Conservation (phyloP, 2,888 invertebrate species). For the Drosophila diplacantha region DNA sequence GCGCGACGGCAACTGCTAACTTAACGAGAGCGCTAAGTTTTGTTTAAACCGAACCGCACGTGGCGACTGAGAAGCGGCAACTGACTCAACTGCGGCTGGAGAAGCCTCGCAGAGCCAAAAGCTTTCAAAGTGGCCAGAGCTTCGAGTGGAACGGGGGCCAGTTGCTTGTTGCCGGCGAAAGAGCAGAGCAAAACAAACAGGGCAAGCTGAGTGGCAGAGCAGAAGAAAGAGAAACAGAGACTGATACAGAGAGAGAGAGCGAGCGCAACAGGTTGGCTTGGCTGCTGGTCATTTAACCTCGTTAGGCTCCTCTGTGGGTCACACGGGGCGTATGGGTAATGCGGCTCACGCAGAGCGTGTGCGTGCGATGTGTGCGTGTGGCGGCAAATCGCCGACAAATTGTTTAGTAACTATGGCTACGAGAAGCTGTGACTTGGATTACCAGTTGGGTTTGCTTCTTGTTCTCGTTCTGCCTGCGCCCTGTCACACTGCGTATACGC, state of each 20-base stretch:
- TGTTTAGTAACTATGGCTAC: slow-evolving; percentile 45
- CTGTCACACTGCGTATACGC: slow-evolving; percentile 44
- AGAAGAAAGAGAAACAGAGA: slow-evolving; percentile 11
- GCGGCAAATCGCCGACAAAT: slow-evolving; percentile 61
- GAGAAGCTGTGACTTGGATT: slow-evolving; percentile 51
- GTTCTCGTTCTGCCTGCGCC: slow-evolving; percentile 13
- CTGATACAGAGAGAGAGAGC: slow-evolving; percentile 18
- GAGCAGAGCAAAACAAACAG: slow-evolving; percentile 63
- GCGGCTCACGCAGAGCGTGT: slow-evolving; percentile 4
- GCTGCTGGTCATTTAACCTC: slow-evolving; percentile 22
- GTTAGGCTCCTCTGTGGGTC: slow-evolving; percentile 33
- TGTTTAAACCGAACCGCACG: slow-evolving; percentile 60
- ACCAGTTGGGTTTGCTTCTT: slow-evolving; percentile 48
- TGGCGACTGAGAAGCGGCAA: slow-evolving; percentile 70
- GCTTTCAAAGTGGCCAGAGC: slow-evolving; percentile 17
- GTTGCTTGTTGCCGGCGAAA: slow-evolving; percentile 60
- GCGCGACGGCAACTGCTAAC: slow-evolving; percentile 6
- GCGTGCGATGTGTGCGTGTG: slow-evolving; percentile 13
- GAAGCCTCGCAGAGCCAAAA: slow-evolving; percentile 28
- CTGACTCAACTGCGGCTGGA: slow-evolving; percentile 46
- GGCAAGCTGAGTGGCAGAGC: slow-evolving; percentile 15
- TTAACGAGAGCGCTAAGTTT: not conserved
- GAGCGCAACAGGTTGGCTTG: slow-evolving; percentile 45
- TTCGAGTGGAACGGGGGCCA: slow-evolving; percentile 43
- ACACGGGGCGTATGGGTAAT: slow-evolving; percentile 34